phyloP scores from a whole-genome alignment of 2,888 invertebrate species.

The Abrostola triplasia region DNA sequence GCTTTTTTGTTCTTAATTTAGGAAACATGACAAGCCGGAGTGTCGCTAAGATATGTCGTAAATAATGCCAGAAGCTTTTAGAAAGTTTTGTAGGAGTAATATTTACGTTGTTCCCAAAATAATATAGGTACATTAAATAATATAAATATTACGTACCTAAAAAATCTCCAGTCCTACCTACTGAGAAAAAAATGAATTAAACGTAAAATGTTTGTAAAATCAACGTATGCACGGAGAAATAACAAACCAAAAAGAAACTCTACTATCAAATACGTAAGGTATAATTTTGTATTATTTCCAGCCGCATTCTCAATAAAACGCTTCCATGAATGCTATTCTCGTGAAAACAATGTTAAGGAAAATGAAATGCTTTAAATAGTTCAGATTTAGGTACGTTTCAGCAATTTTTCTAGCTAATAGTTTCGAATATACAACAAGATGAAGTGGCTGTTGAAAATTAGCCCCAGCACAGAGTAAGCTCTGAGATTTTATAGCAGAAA shows the following conservation, averaged over 20 bases:
- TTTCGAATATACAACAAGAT: conserved; percentile 22
- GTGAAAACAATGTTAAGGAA: neutral
- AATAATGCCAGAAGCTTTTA: conserved; percentile 7
- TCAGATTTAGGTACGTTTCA: conserved; percentile 1
- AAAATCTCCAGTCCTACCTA: no score
- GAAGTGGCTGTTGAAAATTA: conserved; percentile 16
- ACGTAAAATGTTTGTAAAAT: no score
- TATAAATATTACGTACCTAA: neutral
- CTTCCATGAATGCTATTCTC: neutral
- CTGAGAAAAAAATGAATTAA: no score
- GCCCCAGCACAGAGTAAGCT: neutral
- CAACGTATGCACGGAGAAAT: no score
- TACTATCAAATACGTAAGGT: no score
- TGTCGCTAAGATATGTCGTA: conserved; percentile 10
- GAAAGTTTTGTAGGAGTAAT: neutral
- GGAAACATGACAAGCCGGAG: conserved; percentile 54
- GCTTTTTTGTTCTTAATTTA: conserved; percentile 64
- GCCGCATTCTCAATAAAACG: no score
- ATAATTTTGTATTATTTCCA: no score
- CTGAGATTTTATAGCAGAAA: conserved; percentile 12
- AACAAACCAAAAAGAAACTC: no score
- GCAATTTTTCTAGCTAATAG: conserved; percentile 6
- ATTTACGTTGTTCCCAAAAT: neutral
- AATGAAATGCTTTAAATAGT: neutral
- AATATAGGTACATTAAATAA: neutral